phyloP scores from a whole-genome alignment of 2,113 vertebrate species.

The Tragelaphus buxtoni region DNA sequence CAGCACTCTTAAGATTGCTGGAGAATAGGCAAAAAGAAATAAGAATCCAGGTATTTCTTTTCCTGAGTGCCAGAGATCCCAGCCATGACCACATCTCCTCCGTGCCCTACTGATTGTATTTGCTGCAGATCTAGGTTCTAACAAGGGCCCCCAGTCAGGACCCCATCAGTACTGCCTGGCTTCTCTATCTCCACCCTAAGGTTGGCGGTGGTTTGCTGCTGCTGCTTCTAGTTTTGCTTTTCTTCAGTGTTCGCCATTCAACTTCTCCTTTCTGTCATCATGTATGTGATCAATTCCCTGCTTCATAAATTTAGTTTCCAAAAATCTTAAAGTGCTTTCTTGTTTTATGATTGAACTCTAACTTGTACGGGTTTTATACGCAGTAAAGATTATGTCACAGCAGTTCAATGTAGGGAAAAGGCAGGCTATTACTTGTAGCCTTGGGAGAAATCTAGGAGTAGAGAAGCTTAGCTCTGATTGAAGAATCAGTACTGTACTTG shows the following conservation, averaged over 20 bases:
- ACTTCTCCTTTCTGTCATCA: not conserved
- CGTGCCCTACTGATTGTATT: rapidly evolving
- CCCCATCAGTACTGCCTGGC: no score
- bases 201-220: not conserved
- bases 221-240: not conserved
- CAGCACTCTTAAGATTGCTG: not conserved
- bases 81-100: not conserved
- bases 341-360: not conserved
- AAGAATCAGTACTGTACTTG: not conserved
- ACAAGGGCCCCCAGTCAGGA: rapidly evolving
- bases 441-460: not conserved
- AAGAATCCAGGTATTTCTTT: not conserved
- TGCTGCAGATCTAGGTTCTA: not conserved
- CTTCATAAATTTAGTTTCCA: not conserved
- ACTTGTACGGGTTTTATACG: not conserved
- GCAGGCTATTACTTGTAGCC: not conserved
- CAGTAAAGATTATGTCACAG: not conserved
- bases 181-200: not conserved
- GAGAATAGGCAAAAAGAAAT: not conserved
- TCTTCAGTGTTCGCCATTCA: not conserved
- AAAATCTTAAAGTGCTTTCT: not conserved
- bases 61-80: not conserved
- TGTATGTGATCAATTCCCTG: not conserved
- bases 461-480: not conserved
- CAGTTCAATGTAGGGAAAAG: not conserved